Evolutionary conservation across 2,113 vertebrate genomes (phyloP), one percentile per base, ranked within the genome.

Genomic region (Apus apus): DNA sequence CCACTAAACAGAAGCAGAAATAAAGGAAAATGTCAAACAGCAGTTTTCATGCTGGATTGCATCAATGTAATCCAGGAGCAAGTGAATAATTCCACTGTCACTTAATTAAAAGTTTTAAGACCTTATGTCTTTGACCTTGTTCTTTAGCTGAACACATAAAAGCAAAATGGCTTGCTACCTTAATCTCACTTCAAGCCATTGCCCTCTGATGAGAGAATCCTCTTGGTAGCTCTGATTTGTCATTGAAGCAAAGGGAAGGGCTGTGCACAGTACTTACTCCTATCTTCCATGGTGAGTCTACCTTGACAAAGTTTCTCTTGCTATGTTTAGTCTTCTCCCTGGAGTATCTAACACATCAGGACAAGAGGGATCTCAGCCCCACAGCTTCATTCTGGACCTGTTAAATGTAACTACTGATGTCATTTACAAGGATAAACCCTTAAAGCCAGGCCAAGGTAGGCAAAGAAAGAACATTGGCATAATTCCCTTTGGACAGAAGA

Each of bases 391-490:
- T 64, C 30, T 96, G 87, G 95, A 70, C 85, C 94, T 97, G 97
- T 97, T 98, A 98, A 98, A 96, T 98, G 96, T 97, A 97, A 97
- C 97, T 96, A 98, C 96, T 97, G 87, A 97, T 97, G 97, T 97
- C 84, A 40, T 97, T 96, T 97, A 97, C 95, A 96, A 95, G 97
- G 94, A 96, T 97, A 97, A 97, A 97, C 95, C 97, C 96, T 98
- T 97, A 97, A 96, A 96, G 96, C 97, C 93, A 88, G 83, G 95
- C 95, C 91, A 94, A 93, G 89, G 84, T 94, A 97, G 97, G 96
- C 96, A 95, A 92, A 96, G 87, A 94, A 95, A 94, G 89, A 97
- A 89, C 86, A 93, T 61, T 88, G 79, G 80, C 87, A 90, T 74
- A 96, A 96, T 89, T 97, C 96, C 94, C 94, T 94, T 96, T 96